A percentile compares a stretch with the other conserved stretches of the same genome.
phyloP scores from a whole-genome alignment of 30 jellyfish, hydroid and myxozoan genomes.

The Cassiopea andromeda region DNA sequence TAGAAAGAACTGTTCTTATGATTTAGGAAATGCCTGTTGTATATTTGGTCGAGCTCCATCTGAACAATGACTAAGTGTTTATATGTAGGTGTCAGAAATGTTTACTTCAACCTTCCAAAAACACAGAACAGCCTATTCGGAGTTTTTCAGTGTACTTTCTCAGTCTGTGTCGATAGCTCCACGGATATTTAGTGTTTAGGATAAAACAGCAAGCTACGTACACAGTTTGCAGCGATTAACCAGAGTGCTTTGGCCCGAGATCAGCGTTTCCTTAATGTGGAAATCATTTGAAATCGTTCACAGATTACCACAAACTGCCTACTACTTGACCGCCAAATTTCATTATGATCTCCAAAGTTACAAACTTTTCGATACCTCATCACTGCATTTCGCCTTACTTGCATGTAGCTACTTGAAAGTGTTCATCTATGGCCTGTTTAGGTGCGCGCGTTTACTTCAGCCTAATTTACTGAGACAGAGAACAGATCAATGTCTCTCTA shows the following conservation, averaged over 20 bases:
- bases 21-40: not conserved
- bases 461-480: too few relatives aligned
- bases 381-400: not conserved
- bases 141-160: not conserved
- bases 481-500: too few relatives aligned
- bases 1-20: not conserved
- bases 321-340: conserved; percentile 10
- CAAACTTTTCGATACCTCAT: too few relatives aligned
- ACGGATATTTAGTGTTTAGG: not conserved
- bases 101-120: not conserved
- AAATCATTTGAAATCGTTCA: not conserved
- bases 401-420: not conserved
- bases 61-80: not conserved
- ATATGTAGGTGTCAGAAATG: not conserved
- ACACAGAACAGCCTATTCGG: not conserved
- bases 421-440: too few relatives aligned
- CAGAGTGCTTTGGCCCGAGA: not conserved
- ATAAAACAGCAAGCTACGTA: not conserved
- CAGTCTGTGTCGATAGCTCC: not conserved
- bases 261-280: not conserved
- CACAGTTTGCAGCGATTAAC: not conserved
- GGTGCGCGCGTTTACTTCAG: too few relatives aligned
- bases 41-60: not conserved
- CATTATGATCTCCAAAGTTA: conserved; percentile 8
- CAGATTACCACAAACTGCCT: conserved; percentile 8